Percentiles rank a stretch among this genome's conserved stretches.
Evolutionary conservation across 2,888 invertebrate species (phyloP).

Genomic region (Macrosoma leucophasiata): DNA sequence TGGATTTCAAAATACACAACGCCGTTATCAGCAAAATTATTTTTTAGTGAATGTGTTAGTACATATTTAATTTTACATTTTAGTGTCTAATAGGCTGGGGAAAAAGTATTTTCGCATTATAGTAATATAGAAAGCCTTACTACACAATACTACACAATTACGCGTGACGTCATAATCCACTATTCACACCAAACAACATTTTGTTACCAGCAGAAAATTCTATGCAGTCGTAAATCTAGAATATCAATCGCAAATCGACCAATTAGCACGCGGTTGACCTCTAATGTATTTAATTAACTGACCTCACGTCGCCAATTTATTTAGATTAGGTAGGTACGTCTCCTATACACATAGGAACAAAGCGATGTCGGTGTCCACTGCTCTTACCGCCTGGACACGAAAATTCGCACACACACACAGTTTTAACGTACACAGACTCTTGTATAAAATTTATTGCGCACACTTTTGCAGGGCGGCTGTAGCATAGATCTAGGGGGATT

Average conservation of each 20-base stretch:
- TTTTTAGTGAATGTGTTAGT: too few species aligned
- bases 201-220: too few species aligned
- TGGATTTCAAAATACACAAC: too few species aligned
- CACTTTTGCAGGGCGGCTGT: constrained; percentile 63
- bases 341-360: constrained; percentile 40
- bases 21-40: too few species aligned
- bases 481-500: constrained; percentile 58
- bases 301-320: constrained; percentile 52
- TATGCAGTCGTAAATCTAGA: too few species aligned
- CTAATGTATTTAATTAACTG: constrained; percentile 42
- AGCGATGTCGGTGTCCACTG: constrained; percentile 65
- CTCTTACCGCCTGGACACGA: constrained; percentile 58
- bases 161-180: too few species aligned
- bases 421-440: constrained; percentile 68
- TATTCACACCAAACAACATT: constrained; percentile 1
- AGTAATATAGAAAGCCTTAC: too few species aligned
- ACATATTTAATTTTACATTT: too few species aligned
- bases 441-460: constrained; percentile 74
- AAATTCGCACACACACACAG: constrained; percentile 65
- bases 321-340: constrained; percentile 52
- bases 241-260: not conserved
- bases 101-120: too few species aligned
- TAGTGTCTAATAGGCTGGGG: too few species aligned
- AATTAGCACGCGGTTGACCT: not conserved
- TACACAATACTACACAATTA: too few species aligned